These are phyloP conservation scores for Antennarius maculatus DNA, from an alignment of 2,797 vertebrate genomes.

Conservation along the genomic window DNA sequence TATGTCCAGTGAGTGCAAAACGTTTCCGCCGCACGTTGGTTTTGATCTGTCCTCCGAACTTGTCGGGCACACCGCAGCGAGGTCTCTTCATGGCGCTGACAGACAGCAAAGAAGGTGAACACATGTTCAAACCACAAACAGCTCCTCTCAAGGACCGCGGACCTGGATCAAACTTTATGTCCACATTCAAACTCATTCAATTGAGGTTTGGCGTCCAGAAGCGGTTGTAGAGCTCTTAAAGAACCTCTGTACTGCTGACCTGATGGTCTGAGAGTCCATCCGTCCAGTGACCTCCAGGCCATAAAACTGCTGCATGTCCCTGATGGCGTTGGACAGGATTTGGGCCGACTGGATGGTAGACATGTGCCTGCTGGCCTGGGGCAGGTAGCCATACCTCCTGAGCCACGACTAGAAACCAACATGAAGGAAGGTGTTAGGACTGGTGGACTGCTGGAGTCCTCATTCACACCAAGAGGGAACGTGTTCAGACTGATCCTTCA, in stretches of 20 bases:
- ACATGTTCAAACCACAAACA: background rate
- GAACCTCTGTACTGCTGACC: slow-evolving; percentile 71
- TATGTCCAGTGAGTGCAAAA: slow-evolving; percentile 85
- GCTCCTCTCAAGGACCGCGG: too few relatives aligned
- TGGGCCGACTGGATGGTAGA: slow-evolving; percentile 94
- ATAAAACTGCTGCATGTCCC: slow-evolving; percentile 95
- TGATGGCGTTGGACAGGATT: slow-evolving; percentile 87
- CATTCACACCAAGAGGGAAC: background rate
- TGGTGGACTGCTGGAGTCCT: too few relatives aligned
- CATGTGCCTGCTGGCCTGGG: slow-evolving; percentile 89
- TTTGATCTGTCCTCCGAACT: slow-evolving; percentile 90
- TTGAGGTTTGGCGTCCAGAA: too few relatives aligned
- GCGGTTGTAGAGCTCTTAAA: background rate
- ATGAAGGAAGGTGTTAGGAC: background rate
- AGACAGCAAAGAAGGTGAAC: background rate
- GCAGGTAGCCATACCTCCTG: slow-evolving; percentile 90
- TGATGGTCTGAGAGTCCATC: slow-evolving; percentile 87
- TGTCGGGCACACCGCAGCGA: slow-evolving; percentile 93
- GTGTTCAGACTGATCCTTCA: background rate
- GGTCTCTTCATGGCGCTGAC: slow-evolving; percentile 91
- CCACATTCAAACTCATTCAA: too few relatives aligned
- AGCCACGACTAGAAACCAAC: slow-evolving; percentile 86
- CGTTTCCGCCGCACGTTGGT: slow-evolving; percentile 91
- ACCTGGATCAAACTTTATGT: background rate
- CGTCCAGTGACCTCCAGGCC: slow-evolving; percentile 89